Conservation (phyloP, 2,888 invertebrate species). For the Blastobasis adustella region DNA sequence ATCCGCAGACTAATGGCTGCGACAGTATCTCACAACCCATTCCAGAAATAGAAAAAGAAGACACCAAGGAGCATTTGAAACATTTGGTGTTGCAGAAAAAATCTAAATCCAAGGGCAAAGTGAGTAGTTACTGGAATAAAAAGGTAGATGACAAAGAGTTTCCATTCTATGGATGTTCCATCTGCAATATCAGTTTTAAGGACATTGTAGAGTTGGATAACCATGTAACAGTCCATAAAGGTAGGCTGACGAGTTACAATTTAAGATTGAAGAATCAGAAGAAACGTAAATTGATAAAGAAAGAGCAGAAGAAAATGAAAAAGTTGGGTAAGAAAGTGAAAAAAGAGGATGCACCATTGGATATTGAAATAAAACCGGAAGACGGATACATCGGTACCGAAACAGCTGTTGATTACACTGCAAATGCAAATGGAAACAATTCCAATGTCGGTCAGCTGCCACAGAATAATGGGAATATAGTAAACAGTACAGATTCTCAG, state of each 20-base stretch:
- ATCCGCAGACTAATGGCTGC: no score
- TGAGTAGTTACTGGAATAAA: slow-evolving; percentile 47
- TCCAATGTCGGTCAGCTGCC: slow-evolving; percentile 10
- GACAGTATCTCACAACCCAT: no score
- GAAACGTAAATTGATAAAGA: slow-evolving; percentile 44
- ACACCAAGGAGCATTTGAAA: not conserved
- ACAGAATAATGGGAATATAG: no score
- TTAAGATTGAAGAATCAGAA: slow-evolving; percentile 47
- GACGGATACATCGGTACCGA: slow-evolving; percentile 60
- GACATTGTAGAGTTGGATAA: slow-evolving; percentile 42
- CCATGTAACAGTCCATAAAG: slow-evolving; percentile 52
- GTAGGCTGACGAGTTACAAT: slow-evolving; percentile 57
- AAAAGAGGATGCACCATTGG: slow-evolving; percentile 19
- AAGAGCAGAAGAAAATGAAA: slow-evolving; percentile 33
- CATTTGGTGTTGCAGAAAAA: slow-evolving; percentile 7
- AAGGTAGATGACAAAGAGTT: slow-evolving; percentile 51
- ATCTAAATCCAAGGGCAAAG: slow-evolving; percentile 23
- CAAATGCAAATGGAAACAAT: slow-evolving; percentile 12
- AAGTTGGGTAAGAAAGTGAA: slow-evolving; percentile 25
- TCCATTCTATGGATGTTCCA: slow-evolving; percentile 56
- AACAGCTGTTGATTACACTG: slow-evolving; percentile 29
- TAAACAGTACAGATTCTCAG: no score
- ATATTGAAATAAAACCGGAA: slow-evolving; percentile 57
- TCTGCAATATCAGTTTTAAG: slow-evolving; percentile 50
- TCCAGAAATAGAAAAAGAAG: not conserved